Percentiles rank a stretch among this genome's conserved stretches.
phyloP scores from a whole-genome alignment of 2,113 vertebrate genomes.

The Rhipidura dahli region DNA sequence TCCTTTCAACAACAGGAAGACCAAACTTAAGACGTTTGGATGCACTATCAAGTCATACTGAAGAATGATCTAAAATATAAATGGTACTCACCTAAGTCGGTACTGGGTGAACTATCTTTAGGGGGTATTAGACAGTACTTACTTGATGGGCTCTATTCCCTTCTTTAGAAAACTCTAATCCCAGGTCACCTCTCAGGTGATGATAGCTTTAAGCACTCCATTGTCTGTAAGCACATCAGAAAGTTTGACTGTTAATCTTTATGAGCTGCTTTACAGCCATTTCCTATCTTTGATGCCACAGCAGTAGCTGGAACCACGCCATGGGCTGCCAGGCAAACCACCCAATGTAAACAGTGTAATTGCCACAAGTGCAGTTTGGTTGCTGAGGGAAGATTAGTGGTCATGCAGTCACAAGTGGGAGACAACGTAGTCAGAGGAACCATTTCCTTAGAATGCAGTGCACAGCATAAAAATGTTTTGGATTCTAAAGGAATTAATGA shows the following conservation, averaged over 20 bases:
- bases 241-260: not conserved
- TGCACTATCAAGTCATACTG: not conserved
- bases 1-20: not conserved
- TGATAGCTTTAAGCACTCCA: not conserved
- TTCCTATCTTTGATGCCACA: constrained; percentile 2
- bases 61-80: not conserved
- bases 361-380: not conserved
- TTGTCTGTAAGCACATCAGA: not conserved
- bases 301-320: not conserved
- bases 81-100: not conserved
- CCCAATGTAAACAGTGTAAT: not conserved
- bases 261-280: not conserved
- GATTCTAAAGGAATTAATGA: not conserved
- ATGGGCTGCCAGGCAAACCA: not conserved
- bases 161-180: not conserved
- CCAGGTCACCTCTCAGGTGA: not conserved
- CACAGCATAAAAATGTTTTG: not conserved
- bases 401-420: not conserved
- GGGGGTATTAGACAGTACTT: not conserved
- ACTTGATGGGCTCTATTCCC: not conserved
- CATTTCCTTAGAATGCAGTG: not conserved
- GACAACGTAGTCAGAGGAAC: not conserved
- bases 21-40: not conserved
- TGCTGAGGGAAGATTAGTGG: constrained; percentile 14
- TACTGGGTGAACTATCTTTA: not conserved